These are phyloP conservation scores for Meandrusa payeni DNA, from an alignment of 2,888 invertebrate genomes.

Conservation along the genomic window DNA sequence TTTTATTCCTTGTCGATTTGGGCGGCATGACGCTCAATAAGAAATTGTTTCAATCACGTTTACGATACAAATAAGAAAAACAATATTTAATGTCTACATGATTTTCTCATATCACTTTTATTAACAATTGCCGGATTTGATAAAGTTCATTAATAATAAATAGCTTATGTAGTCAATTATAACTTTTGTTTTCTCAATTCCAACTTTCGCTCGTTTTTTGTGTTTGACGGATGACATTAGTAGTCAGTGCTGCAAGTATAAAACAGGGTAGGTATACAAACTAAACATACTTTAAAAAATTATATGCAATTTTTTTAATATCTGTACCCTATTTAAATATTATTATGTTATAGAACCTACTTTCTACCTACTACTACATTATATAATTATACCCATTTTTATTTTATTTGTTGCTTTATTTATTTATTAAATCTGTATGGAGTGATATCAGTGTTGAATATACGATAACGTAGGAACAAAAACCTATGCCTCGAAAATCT, in stretches of 20 bases:
- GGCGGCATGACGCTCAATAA: slow-evolving; percentile 56
- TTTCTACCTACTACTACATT: background rate
- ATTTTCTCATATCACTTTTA: background rate
- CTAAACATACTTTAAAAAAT: too few relatives aligned
- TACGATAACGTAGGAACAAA: too few relatives aligned
- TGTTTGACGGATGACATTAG: slow-evolving; percentile 31
- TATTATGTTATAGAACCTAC: too few relatives aligned
- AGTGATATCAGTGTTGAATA: too few relatives aligned
- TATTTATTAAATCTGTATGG: too few relatives aligned
- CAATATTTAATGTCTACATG: background rate
- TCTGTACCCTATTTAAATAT: too few relatives aligned
- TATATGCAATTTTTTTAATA: too few relatives aligned
- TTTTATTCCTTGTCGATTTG: slow-evolving; percentile 49
- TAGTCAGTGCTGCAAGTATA: background rate
- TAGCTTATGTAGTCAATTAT: slow-evolving; percentile 3
- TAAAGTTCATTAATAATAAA: too few relatives aligned
- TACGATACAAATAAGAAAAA: slow-evolving; percentile 17
- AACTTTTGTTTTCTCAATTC: slow-evolving; percentile 24
- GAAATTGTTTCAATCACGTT: slow-evolving; percentile 5
- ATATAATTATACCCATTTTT: background rate
- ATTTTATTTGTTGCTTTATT: too few relatives aligned
- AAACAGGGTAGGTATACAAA: too few relatives aligned
- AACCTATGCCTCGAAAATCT: too few relatives aligned
- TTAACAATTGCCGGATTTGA: background rate
- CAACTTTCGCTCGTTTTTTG: slow-evolving; percentile 55